Base-by-base conservation (phyloP, 2,113 vertebrate species). In the Bos javanicus region DNA sequence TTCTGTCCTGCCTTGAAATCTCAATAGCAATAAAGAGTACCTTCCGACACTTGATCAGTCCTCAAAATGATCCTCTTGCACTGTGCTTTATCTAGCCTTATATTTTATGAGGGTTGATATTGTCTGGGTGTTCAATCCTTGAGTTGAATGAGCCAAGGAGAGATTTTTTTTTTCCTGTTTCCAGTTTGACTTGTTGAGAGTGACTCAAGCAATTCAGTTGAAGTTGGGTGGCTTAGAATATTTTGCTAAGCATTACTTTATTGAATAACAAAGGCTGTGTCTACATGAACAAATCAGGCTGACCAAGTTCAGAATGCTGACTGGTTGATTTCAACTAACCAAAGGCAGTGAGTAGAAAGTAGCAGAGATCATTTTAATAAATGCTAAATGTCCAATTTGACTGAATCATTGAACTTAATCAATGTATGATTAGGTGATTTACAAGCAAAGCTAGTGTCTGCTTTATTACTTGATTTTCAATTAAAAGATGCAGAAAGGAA, bases 31-130 rank as follows among this genome's bases (percentile, higher is more conserved):
- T 97, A 50, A 83, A 96, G 43, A 96, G 46, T 2, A 26, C 39
- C 83, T 71, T 96, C 96, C 1, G 19, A 86, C 92, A 97, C 76
- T 95, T 96, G 84, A 46, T 90, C 87, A 95, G 56, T 33, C 17
- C 96, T 85, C 5, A 0, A 97, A 95, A 94, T 92, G 92, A 96
- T 93, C 43, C 76, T 91, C 46, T 92, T 21, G 33, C 30, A 91
- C 82, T 50, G 48, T 95, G 67, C 25, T 98, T 98, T 98, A 76
- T 97, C 78, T 30, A 95, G 90, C 67, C 48, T 97, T 88, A 91
- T 95, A 97, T 96, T 97, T 97, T 96, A 94, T 94, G 91, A 83
- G 43, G 12, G 52, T 82, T 96, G 50, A 94, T 96, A 93, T 28
- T 97, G 59, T 83, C 90, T 94, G 82, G 26, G 87, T 91, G 43